Evolutionary conservation across 2,797 vertebrate genomes (phyloP), one percentile per base, ranked within the genome.

Genomic region (Crax fasciolata): DNA sequence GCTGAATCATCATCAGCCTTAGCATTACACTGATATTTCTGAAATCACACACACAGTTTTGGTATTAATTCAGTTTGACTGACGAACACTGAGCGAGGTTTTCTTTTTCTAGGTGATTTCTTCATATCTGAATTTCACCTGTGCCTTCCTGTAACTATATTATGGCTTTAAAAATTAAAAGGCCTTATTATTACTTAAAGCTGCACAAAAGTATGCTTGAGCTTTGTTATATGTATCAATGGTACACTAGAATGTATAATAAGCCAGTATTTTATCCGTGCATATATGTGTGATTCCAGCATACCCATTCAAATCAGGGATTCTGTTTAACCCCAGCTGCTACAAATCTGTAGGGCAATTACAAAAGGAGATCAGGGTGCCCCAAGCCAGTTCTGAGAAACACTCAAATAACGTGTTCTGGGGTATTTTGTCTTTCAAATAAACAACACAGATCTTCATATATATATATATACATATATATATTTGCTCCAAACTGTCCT

Each of bases 361-460:
- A 18, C 4, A 65, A 52, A 87, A 30, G 44, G n/a, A 84, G 48
- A 39, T 76, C 8, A 21, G 17, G 17, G 28, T 58, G 0, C 0
- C 0, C 27, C 54, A 32, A 70, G 30, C 4, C 8, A 38, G 5
- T 55, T 73, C 68, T 55, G 32, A 1, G 14, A 71, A 63, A 43
- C 87, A 10, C 32, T 10, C 44, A 35, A 71, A 35, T n/a, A 70
- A 44, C 13, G 6, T 10, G 1, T 43, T 77, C 32, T 67, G 15
- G 58, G 13, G 46, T 77, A n/a, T 81, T 85, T 71, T 78, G 9
- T 49, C 9, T n/a, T 83, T 38, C 10, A 30, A 80, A 63, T 30
- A 71, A 87, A 58, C 11, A 39, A 35, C 10, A 15, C 0, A 0
- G 30, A 82, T 14, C 27, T 83, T 75, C 27, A 1, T 21, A 74